Evolutionary conservation across 2,888 invertebrate species (phyloP).

Genomic region (Atherix ibis): DNA sequence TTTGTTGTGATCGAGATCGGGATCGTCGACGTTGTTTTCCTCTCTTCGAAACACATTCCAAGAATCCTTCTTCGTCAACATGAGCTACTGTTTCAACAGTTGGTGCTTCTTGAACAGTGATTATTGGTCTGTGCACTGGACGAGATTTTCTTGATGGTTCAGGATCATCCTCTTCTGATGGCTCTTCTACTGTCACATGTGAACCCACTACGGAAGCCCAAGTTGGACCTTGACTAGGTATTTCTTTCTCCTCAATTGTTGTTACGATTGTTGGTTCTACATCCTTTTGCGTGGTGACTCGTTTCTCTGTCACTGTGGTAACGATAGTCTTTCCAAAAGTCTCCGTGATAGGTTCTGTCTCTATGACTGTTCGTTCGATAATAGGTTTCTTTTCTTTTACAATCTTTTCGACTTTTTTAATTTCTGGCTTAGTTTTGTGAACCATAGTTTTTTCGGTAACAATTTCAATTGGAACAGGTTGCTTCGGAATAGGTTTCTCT

Average conservation of each 20-base stretch:
- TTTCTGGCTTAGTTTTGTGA: too few relatives aligned
- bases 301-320: too few relatives aligned
- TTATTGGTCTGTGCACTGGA: constrained; percentile 16
- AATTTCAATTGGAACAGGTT: too few relatives aligned
- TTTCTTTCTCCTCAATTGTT: not conserved
- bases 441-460: too few relatives aligned
- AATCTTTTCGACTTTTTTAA: too few relatives aligned
- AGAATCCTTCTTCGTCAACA: constrained; percentile 33
- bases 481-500: too few relatives aligned
- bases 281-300: too few relatives aligned
- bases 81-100: constrained; percentile 12
- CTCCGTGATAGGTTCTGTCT: too few relatives aligned
- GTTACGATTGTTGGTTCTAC: not conserved
- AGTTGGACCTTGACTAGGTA: constrained; percentile 12
- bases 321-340: too few relatives aligned
- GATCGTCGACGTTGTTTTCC: constrained; percentile 19
- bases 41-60: constrained; percentile 34
- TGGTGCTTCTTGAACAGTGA: constrained; percentile 17
- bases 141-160: constrained; percentile 16
- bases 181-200: constrained; percentile 9
- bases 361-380: too few relatives aligned
- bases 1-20: constrained; percentile 3
- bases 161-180: not conserved
- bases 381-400: too few relatives aligned
- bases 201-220: constrained; percentile 19